Conservation (phyloP, 1,140 invertebrate genomes). For the Homalodisca vitripennis region DNA sequence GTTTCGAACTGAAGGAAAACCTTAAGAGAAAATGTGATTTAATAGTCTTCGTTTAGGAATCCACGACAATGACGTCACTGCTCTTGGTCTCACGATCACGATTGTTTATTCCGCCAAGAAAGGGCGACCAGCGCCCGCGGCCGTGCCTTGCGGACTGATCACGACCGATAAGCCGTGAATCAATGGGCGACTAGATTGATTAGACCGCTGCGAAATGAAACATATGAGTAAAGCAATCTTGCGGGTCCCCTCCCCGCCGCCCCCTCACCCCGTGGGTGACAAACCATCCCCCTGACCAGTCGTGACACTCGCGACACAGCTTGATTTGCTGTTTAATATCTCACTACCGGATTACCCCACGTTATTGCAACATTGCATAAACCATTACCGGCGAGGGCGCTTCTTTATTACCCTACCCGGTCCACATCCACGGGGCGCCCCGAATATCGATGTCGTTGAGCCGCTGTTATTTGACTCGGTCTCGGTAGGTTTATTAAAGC, state of each 20-base stretch:
- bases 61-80: neutral
- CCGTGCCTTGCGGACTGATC: too few species aligned
- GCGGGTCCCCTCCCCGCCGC: neutral
- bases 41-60: neutral
- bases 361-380: conserved; percentile 13
- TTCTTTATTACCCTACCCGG: too few species aligned
- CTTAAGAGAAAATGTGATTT: neutral
- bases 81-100: neutral
- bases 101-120: neutral
- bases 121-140: neutral
- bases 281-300: conserved; percentile 8
- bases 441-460: too few species aligned
- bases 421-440: too few species aligned
- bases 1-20: neutral
- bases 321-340: conserved; percentile 26
- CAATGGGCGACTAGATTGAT: neutral
- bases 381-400: too few species aligned
- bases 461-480: too few species aligned
- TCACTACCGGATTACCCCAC: neutral
- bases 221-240: neutral
- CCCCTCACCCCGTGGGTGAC: neutral
- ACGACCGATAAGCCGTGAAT: too few species aligned
- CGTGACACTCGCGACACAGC: conserved; percentile 3
- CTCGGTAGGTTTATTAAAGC: too few species aligned
- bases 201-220: neutral